phyloP scores from a whole-genome alignment of 2,888 invertebrate species.

The Leptopilina syphax region DNA sequence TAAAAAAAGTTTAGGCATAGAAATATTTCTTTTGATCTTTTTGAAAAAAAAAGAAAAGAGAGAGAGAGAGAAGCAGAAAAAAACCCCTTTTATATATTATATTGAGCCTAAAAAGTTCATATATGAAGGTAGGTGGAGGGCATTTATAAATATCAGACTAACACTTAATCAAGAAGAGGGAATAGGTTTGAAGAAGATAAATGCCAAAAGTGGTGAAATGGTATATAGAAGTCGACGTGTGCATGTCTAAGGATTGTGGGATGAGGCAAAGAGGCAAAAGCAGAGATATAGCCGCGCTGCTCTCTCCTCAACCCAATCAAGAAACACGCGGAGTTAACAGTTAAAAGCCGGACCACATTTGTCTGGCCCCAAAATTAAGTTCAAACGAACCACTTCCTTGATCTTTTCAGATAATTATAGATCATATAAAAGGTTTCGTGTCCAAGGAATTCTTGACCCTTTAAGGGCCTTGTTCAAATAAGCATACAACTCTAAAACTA shows the following conservation, averaged over 20 bases:
- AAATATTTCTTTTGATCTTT: background rate
- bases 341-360: conserved; percentile 9
- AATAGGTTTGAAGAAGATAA: conserved; percentile 47
- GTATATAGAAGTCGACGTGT: conserved; percentile 43
- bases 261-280: conserved; percentile 40
- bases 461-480: background rate
- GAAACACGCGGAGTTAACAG: conserved; percentile 20
- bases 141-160: conserved; percentile 63
- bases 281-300: background rate
- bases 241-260: conserved; percentile 44
- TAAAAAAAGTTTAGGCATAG: background rate
- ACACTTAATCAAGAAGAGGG: conserved; percentile 59
- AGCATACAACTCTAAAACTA: no score
- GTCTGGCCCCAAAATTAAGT: conserved; percentile 35
- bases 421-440: background rate
- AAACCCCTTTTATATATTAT: conserved; percentile 45
- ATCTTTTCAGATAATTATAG: background rate
- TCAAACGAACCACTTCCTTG: conserved; percentile 15
- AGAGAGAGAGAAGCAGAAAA: background rate
- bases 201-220: conserved; percentile 49
- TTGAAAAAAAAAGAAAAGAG: no score
- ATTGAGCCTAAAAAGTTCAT: conserved; percentile 45
- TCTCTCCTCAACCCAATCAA: conserved; percentile 24
- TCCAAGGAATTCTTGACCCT: background rate
- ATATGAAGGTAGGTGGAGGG: conserved; percentile 39